phyloP scores from a whole-genome alignment of 1,140 invertebrate genomes.

The Nomia melanderi region DNA sequence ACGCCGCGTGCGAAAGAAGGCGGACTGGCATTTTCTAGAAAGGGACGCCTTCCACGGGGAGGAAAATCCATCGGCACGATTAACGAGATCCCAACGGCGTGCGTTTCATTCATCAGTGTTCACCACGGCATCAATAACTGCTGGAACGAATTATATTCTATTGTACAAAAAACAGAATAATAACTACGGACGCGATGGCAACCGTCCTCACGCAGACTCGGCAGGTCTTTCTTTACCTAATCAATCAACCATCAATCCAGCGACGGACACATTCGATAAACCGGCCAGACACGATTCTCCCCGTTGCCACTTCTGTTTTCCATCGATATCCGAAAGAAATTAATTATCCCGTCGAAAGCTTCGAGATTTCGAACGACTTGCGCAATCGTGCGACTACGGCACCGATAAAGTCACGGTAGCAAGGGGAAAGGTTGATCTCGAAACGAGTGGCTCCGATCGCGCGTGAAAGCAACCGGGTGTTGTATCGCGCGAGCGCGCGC shows the following conservation, averaged over 20 bases:
- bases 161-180: slow-evolving; percentile 45
- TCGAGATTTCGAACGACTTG: neutral
- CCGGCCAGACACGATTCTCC: too few relatives aligned
- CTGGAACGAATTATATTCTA: slow-evolving; percentile 26
- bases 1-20: slow-evolving; percentile 40
- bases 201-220: slow-evolving; percentile 9
- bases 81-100: slow-evolving; percentile 1
- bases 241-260: neutral
- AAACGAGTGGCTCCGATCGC: slow-evolving; percentile 39
- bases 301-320: too few relatives aligned
- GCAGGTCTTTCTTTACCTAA: neutral
- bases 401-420: slow-evolving; percentile 25
- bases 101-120: slow-evolving; percentile 19
- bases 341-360: neutral
- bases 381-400: neutral
- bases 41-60: slow-evolving; percentile 8
- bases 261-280: too few relatives aligned
- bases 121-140: slow-evolving; percentile 22
- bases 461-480: slow-evolving; percentile 52
- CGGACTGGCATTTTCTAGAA: slow-evolving; percentile 58
- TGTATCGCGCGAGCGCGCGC: slow-evolving; percentile 38
- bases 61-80: neutral
- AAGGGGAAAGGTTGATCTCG: slow-evolving; percentile 34
- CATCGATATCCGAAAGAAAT: neutral
- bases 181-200: slow-evolving; percentile 9